A percentile compares a stretch with the other conserved stretches of the same genome.
Evolutionary conservation across 2,113 vertebrate genomes (phyloP).

Genomic region (Lipophrys pholis): DNA sequence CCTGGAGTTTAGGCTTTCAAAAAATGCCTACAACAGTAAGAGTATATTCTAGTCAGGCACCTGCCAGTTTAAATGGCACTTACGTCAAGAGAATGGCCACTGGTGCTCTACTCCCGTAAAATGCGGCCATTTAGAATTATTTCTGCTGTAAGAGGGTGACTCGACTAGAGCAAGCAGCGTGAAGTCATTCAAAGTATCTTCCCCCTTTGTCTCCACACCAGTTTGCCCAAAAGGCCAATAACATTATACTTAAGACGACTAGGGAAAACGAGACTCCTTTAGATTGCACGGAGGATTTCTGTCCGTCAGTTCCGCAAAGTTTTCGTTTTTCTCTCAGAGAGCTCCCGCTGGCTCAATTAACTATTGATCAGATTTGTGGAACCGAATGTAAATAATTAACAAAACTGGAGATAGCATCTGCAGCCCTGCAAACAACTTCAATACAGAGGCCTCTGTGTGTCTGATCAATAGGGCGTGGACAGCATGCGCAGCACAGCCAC

Average conservation of each 20-base stretch:
- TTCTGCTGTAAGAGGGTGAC: constrained; percentile 26
- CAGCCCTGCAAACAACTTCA: constrained; percentile 67
- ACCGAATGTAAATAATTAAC: constrained; percentile 79
- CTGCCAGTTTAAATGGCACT: constrained; percentile 66
- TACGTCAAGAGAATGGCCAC: constrained; percentile 64
- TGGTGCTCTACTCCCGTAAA: constrained; percentile 42
- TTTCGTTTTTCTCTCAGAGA: constrained; percentile 53
- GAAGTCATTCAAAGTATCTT: constrained; percentile 17
- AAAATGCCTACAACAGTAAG: constrained; percentile 35
- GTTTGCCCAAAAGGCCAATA: constrained; percentile 2
- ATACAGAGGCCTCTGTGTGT: constrained; percentile 57
- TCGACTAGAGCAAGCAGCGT: constrained; percentile 8
- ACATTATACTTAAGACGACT: not conserved
- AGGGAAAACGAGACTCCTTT: constrained; percentile 38
- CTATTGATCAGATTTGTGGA: constrained; percentile 77
- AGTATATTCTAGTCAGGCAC: constrained; percentile 55
- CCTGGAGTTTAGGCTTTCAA: constrained; percentile 25
- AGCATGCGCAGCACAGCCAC: constrained; percentile 44
- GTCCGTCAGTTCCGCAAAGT: constrained; percentile 49
- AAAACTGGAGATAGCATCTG: constrained; percentile 77
- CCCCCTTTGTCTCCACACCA: constrained; percentile 17
- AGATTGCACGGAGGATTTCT: constrained; percentile 14
- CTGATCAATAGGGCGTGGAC: constrained; percentile 70
- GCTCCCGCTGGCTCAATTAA: constrained; percentile 72
- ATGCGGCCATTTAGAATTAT: constrained; percentile 54